These are phyloP conservation scores for Poecilus cupreus DNA, from an alignment of 2,888 invertebrate genomes.

Conservation along the genomic window DNA sequence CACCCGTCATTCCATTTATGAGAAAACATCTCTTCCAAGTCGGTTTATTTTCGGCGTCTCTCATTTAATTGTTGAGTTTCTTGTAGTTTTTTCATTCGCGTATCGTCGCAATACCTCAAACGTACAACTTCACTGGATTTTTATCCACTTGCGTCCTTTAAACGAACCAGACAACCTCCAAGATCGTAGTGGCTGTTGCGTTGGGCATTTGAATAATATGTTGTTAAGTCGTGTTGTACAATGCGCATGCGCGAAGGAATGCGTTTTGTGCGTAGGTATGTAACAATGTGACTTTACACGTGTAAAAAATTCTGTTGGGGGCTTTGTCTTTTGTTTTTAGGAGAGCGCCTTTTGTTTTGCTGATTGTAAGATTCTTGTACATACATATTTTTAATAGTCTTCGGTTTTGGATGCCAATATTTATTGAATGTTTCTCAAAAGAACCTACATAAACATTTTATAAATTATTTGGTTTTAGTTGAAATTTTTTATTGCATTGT, in stretches of 20 bases:
- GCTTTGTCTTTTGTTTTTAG: neutral
- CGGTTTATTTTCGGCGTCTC: neutral
- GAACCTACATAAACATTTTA: too few species aligned
- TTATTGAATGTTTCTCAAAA: neutral
- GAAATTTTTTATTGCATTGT: too few species aligned
- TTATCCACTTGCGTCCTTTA: conserved; percentile 29
- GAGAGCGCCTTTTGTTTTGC: conserved; percentile 14
- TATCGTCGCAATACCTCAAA: neutral
- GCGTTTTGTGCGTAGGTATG: neutral
- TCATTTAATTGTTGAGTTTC: neutral
- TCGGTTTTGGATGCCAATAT: neutral
- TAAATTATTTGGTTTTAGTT: too few species aligned
- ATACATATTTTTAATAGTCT: conserved; percentile 11
- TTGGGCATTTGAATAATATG: conserved; percentile 34
- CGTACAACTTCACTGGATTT: neutral
- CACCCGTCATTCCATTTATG: conserved; percentile 22
- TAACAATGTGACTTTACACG: conserved; percentile 38
- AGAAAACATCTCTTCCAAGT: conserved; percentile 11
- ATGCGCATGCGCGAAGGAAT: conserved; percentile 5
- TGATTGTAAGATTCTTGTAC: conserved; percentile 12
- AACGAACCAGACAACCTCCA: conserved; percentile 38
- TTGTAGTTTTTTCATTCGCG: neutral
- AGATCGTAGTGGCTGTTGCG: neutral
- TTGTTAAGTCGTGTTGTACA: conserved; percentile 26
- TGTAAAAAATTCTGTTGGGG: conserved; percentile 32